These are phyloP conservation scores for Bruchidius siliquastri DNA, from an alignment of 2,888 invertebrate species.

Conservation along the genomic window DNA sequence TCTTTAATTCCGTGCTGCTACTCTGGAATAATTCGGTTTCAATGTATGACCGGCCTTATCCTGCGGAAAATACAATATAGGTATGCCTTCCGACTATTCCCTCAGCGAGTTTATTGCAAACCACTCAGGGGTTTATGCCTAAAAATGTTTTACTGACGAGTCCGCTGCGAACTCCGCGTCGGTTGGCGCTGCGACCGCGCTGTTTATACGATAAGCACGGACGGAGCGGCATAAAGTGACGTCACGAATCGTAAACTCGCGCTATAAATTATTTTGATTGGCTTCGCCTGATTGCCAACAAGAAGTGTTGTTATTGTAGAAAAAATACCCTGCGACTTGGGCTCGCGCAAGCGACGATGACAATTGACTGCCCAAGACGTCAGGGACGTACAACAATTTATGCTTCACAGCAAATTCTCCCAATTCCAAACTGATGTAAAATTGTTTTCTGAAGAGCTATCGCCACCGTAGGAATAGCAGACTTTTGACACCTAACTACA, in stretches of 20 bases:
- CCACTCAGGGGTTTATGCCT: slow-evolving; percentile 29
- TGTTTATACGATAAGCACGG: slow-evolving; percentile 40
- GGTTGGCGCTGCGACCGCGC: slow-evolving; percentile 27
- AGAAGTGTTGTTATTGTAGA: slow-evolving; percentile 27
- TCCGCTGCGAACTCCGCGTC: slow-evolving; percentile 24
- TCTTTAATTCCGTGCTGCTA: too few relatives aligned
- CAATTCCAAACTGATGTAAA: too few relatives aligned
- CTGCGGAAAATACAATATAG: slow-evolving; percentile 21
- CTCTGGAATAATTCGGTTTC: too few relatives aligned
- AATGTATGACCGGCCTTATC: slow-evolving; percentile 6
- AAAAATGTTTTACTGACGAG: slow-evolving; percentile 31
- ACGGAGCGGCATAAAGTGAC: slow-evolving; percentile 39
- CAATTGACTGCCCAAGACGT: neutral
- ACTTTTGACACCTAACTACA: too few relatives aligned
- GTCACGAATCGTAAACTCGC: slow-evolving; percentile 40
- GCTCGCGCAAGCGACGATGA: neutral
- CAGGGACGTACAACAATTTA: neutral
- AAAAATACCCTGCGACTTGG: slow-evolving; percentile 19
- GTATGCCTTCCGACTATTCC: slow-evolving; percentile 20
- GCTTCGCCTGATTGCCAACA: slow-evolving; percentile 40
- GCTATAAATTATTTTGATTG: slow-evolving; percentile 43
- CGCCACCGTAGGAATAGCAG: too few relatives aligned
- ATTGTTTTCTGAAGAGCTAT: too few relatives aligned
- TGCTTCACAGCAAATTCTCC: too few relatives aligned
- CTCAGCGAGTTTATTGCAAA: slow-evolving; percentile 21